Base-by-base conservation (phyloP, 2,797 vertebrate genomes). In the Pyrrhura leucotis region DNA sequence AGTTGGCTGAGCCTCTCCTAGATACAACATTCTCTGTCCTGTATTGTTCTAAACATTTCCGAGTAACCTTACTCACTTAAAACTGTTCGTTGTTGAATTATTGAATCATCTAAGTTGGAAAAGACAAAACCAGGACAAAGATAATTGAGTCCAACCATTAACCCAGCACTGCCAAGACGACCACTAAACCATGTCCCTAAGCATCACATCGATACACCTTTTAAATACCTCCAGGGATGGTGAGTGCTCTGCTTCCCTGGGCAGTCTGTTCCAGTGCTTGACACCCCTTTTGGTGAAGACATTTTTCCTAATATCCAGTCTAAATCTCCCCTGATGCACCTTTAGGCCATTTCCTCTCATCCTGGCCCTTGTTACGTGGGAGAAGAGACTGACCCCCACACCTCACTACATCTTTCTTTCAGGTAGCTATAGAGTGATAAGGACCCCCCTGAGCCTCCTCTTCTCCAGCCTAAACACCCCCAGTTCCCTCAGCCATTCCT, bases 381-480 rank as follows among this genome's bases (percentile, higher is more conserved):
- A 53, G 47, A 85, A 71, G 31, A 58, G 21, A 22, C 10, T 0
- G 0, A 33, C 2, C 4, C 16, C 7, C 28, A 17, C 7, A 17
- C 7, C 33, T 75, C 1, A 0, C 25, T 33, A 13, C 9, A 25
- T 6, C 3, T 15, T 78, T 3, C 33, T 75, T 62, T 39, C 35
- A 39, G 47, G 37, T 4, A 35, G 17, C 3, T 45, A 4, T 25
- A 28, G n/a, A 45, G n/a, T 0, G 1, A 28, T 20, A 6, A 28
- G 12, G 44, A 42, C 5, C 51, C 37, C 56, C 10, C 48, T 6
- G 3, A 86, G 33, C 9, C 9, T 89, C 22, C 48, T 45, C 2
- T 29, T 58, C n/a, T 56, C n/a, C 37, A 48, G 42, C 5, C 19
- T 63, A 4, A 85, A 53, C 10, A 79, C 4, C 8, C 21, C 6